Conservation (phyloP, 2,113 vertebrate species). For the Gorsachius goisagi region DNA sequence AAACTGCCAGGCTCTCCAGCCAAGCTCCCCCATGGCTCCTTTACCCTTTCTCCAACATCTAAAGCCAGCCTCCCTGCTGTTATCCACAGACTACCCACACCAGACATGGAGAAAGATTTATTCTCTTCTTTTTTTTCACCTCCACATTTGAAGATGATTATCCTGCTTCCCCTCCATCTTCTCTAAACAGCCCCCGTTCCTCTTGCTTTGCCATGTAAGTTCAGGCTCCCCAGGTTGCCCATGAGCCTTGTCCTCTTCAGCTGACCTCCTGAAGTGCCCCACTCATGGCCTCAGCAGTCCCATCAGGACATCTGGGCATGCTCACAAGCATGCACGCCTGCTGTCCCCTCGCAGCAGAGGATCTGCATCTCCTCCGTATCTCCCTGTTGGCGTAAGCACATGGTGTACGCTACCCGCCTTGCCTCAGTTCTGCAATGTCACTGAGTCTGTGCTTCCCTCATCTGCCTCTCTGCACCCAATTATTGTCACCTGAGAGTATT, state of each 20-base stretch:
- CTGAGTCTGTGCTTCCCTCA: fast-evolving
- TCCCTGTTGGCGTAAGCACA: neutral
- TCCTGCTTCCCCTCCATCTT: neutral
- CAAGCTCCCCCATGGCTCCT: neutral
- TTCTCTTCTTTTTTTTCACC: neutral
- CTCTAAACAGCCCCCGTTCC: neutral
- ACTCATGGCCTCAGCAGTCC: neutral
- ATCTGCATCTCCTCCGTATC: neutral
- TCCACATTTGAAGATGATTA: neutral
- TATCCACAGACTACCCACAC: neutral
- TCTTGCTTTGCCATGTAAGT: neutral
- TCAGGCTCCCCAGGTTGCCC: neutral
- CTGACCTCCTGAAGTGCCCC: neutral
- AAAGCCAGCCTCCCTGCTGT: neutral
- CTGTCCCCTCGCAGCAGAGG: neutral
- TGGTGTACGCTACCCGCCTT: fast-evolving
- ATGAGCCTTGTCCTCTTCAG: neutral
- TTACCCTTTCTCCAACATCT: neutral
- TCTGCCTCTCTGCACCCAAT: neutral
- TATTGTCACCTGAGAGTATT: neutral
- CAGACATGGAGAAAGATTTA: neutral
- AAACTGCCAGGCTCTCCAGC: neutral
- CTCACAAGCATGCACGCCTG: fast-evolving
- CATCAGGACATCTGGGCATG: neutral
- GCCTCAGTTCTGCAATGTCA: fast-evolving